phyloP scores from a whole-genome alignment of 2,113 vertebrate genomes.

The Todiramphus chloris region DNA sequence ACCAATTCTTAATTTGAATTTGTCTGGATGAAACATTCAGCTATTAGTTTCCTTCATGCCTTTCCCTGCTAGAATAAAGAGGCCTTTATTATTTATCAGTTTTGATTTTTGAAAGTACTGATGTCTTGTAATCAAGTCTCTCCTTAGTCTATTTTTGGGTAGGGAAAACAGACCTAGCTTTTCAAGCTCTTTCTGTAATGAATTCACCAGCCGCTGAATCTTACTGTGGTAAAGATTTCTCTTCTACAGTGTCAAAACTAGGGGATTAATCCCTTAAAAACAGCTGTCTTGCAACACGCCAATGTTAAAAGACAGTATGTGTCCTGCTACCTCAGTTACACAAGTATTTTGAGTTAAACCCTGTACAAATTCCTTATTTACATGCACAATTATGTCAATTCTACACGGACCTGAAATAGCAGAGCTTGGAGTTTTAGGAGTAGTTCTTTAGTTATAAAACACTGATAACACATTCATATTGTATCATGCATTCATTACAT shows the following conservation, averaged over 20 bases:
- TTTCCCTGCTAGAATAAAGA: not conserved
- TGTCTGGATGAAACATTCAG: not conserved
- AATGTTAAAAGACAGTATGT: not conserved
- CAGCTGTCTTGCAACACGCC: not conserved
- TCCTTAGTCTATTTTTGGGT: not conserved
- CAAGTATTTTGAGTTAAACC: not conserved
- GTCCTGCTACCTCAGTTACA: not conserved
- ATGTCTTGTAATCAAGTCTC: not conserved
- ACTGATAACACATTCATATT: not conserved
- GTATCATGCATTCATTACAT: not conserved
- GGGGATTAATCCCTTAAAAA: not conserved
- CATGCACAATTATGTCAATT: not conserved
- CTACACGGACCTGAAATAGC: not conserved
- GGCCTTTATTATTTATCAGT: not conserved
- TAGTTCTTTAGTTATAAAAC: not conserved
- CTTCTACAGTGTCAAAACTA: not conserved
- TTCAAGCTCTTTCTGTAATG: not conserved
- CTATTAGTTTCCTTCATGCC: not conserved
- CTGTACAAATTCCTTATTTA: not conserved
- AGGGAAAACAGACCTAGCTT: not conserved
- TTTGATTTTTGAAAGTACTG: not conserved
- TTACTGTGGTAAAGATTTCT: not conserved
- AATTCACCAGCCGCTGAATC: not conserved
- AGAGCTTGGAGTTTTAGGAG: not conserved
- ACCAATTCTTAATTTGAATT: not conserved